phyloP scores from a whole-genome alignment of 2,797 vertebrate species.

The Chrysocyon brachyurus region DNA sequence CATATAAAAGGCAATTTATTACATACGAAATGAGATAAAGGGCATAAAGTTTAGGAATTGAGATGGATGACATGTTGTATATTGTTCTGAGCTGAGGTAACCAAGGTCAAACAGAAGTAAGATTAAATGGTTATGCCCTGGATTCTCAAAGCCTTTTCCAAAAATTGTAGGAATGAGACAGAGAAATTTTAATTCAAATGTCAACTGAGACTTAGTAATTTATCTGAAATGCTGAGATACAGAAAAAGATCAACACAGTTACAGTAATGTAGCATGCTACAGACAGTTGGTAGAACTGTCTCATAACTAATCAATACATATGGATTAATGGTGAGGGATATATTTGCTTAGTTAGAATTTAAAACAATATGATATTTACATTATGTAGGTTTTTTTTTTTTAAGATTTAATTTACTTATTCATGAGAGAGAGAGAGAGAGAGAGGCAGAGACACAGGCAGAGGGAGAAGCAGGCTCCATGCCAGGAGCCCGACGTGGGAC shows the following conservation, averaged over 20 bases:
- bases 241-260: conserved; percentile 26
- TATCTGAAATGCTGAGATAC: conserved; percentile 49
- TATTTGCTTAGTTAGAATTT: conserved; percentile 24
- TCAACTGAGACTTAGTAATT: conserved; percentile 52
- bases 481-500: no score
- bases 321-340: not conserved
- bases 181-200: conserved; percentile 73
- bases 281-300: not conserved
- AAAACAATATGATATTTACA: not conserved
- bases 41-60: conserved; percentile 71
- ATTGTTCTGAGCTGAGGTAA: conserved; percentile 54
- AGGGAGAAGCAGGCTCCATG: no score
- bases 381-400: no score
- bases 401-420: no score
- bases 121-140: conserved; percentile 21
- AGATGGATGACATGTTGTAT: conserved; percentile 58
- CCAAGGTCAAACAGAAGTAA: conserved; percentile 70
- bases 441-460: no score
- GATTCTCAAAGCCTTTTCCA: conserved; percentile 53
- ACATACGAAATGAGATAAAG: conserved; percentile 77
- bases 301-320: not conserved
- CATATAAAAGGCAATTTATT: conserved; percentile 74
- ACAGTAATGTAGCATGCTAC: not conserved
- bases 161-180: conserved; percentile 58
- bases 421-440: no score